Base-by-base conservation (phyloP, 2,113 vertebrate species). In the Scopus umbretta region DNA sequence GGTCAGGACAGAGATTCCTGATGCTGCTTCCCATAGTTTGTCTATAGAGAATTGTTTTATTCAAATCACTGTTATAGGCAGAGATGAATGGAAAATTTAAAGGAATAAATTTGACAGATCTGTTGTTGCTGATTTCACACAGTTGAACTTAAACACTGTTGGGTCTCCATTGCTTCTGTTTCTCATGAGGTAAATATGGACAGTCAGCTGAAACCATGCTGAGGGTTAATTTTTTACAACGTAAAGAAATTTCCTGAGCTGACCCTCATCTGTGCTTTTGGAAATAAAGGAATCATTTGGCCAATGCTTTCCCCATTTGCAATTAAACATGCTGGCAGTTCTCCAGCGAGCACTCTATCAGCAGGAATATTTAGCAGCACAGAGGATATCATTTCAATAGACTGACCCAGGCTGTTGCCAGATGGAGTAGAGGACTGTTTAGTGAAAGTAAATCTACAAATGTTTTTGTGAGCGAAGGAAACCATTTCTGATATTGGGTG, bases 281-380 rank as follows among this genome's bases (percentile, higher is more conserved):
- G 91, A 91, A 86, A 76, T 59, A 89, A 81, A 94, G 86, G 66
- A 80, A 43, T 94, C 29, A 50, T 89, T 92, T 97, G 75, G 80
- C 70, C 80, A 52, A 50, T 0, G 2, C 61, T 92, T 59, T 74
- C 68, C 90, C 53, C 45, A 70, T 86, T 86, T 96, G 92, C 87
- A 95, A 96, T 95, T 94, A 97, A 93, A 73, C 34, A 6, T 26
- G 23, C 76, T 94, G 94, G 95, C 92, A 63, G 42, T 68, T 66
- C 49, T 95, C 94, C 87, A 95, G 10, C 1, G 2, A 86, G 59
- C 27, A 5, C 62, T 94, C 84, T 70, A 16, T 45, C 20, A 80
- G 92, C 45, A 75, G 89, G 53, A 86, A 61, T 66, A 85, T 86
- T 86, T 65, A 94, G 81, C 52, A 88, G 92, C 67, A 59, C 53